Base-by-base conservation (phyloP, 1,140 invertebrate genomes). In the Steinernema feltiae region DNA sequence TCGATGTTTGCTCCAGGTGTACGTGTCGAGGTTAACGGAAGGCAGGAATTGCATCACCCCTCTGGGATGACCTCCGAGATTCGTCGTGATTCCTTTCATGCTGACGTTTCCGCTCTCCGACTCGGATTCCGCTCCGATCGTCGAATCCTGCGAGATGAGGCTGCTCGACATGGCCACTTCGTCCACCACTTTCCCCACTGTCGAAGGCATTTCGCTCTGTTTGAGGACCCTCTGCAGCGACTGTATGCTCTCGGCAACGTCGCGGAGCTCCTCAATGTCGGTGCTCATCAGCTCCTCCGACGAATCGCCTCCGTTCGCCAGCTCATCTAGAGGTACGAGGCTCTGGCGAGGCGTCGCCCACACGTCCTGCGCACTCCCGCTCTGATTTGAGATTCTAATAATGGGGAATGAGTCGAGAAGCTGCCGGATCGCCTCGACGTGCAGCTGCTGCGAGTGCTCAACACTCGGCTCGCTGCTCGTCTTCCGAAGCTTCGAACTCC, bases 41-140 rank as follows among this genome's bases (percentile, higher is more conserved):
- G 80, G 80, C 21, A 82, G 63, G 63, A 81, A 82, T 69, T 82
- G 80, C 80, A 82, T 82, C 27, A 82, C 80, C 1, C 80, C 80
- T 0, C 80, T 53, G 30, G 80, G 80, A 73, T 82, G 80, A 0
- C 76, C 76, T 29, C 80, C 77, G 17, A 82, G 48, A 32, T 75
- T 63, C 18, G 80, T 82, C 2, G 79, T 82, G 29, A 82, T 82
- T 15, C 80, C 80, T 17, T 71, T 75, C n/a, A 75, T 48, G 31
- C 76, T 71, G 24, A 81, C 75, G 12, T 73, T 72, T 21, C 73
- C 77, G 18, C 71, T 77, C 24, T 69, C 72, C 1, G 32, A 48
- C 24, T 46, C 32, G 1, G 73, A 71, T 18, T 74, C 72, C 2
- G 73, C 72, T 1, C 32, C 69, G 18, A 35, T 74, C 2, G 73